Evolutionary conservation across 1,140 invertebrate genomes (phyloP).

Genomic region (Drosophila willistoni): DNA sequence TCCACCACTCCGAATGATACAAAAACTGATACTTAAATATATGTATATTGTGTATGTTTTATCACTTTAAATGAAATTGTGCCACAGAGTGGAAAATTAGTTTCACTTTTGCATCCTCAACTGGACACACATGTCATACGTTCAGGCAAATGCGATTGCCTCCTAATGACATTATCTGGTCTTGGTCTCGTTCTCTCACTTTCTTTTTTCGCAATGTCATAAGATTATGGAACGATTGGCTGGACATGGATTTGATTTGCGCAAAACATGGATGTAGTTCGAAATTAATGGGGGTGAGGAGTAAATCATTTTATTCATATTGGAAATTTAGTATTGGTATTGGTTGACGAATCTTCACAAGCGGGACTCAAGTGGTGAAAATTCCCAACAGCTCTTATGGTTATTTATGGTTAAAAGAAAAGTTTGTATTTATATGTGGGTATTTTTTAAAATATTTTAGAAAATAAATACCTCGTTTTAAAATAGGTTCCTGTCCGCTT

Average conservation of each 20-base stretch:
- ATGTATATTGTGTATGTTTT: not conserved
- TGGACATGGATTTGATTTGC: slow-evolving; percentile 72
- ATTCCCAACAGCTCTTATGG: too few relatives aligned
- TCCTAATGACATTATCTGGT: slow-evolving; percentile 67
- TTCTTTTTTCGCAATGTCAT: slow-evolving; percentile 45
- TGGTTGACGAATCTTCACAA: too few relatives aligned
- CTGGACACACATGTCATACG: slow-evolving; percentile 13
- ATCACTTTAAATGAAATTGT: slow-evolving; percentile 42
- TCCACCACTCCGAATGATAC: not conserved
- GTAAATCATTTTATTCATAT: too few relatives aligned
- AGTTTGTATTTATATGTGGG: too few relatives aligned
- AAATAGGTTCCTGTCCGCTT: too few relatives aligned
- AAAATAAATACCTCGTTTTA: too few relatives aligned
- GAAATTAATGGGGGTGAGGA: not conserved
- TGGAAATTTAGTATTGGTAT: too few relatives aligned
- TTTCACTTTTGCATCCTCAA: slow-evolving; percentile 45
- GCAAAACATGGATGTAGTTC: not conserved
- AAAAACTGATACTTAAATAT: not conserved
- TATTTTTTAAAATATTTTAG: too few relatives aligned
- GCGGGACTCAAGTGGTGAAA: too few relatives aligned
- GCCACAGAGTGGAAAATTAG: slow-evolving; percentile 63
- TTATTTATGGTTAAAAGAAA: too few relatives aligned
- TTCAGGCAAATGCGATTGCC: slow-evolving; percentile 60
- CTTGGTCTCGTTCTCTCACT: slow-evolving; percentile 42
- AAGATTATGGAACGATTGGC: slow-evolving; percentile 74